A percentile compares a stretch with the other conserved stretches of the same genome.
Conservation (phyloP, 2,797 vertebrate species). For the Syngnathus acus region DNA sequence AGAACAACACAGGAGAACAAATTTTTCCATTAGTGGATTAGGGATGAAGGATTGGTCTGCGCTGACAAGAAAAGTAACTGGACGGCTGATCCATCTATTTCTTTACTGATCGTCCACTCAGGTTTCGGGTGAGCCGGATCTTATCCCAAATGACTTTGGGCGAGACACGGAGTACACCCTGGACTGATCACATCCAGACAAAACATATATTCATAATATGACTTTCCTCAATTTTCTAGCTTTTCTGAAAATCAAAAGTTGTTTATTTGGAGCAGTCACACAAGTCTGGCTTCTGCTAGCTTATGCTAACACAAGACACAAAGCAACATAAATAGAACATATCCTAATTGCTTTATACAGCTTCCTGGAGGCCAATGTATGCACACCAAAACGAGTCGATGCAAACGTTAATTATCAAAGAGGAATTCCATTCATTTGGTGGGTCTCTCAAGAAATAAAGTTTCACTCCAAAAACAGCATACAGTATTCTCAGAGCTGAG, state of each 20-base stretch:
- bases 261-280: neutral
- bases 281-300: neutral
- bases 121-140: too few relatives aligned
- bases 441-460: neutral
- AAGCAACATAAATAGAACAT: neutral
- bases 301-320: neutral
- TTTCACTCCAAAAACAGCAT: neutral
- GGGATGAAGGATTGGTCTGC: conserved; percentile 39
- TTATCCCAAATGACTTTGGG: too few relatives aligned
- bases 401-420: too few relatives aligned
- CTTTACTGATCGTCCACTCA: too few relatives aligned
- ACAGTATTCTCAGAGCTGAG: neutral
- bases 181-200: too few relatives aligned
- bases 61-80: conserved; percentile 33
- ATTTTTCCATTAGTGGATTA: conserved; percentile 37
- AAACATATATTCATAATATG: too few relatives aligned
- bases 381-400: too few relatives aligned
- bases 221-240: too few relatives aligned
- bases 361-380: neutral
- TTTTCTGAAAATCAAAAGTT: neutral
- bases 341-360: neutral
- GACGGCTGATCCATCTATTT: conserved; percentile 30
- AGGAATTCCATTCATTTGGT: too few relatives aligned
- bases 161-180: too few relatives aligned
- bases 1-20: conserved; percentile 43